These are phyloP conservation scores for Sylvilagus floridanus DNA, from an alignment of 2,797 vertebrate species.

Conservation along the genomic window DNA sequence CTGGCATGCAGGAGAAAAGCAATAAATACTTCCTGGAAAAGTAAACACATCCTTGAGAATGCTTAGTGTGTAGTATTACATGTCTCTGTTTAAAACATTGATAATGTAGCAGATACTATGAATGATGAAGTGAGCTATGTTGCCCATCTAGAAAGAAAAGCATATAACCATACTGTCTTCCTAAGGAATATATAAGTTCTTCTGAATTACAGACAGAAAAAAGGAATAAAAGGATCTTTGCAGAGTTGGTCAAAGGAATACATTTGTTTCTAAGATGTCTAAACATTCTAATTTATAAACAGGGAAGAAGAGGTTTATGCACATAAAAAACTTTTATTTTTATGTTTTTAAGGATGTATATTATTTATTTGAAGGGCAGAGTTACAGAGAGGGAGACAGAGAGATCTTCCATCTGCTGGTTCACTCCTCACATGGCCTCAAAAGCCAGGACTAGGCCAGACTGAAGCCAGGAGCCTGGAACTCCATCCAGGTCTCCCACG, in stretches of 20 bases:
- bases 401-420: no score
- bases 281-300: conserved; percentile 30
- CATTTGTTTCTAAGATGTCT: conserved; percentile 50
- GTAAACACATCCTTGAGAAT: neutral
- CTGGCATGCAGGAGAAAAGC: neutral
- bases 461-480: no score
- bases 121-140: conserved; percentile 11
- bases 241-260: conserved; percentile 33
- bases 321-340: neutral
- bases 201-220: conserved; percentile 19
- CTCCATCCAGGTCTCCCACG: no score
- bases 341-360: no score
- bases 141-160: neutral
- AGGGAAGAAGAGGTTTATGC: neutral
- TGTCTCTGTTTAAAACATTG: neutral
- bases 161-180: neutral
- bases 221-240: conserved; percentile 23
- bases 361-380: no score
- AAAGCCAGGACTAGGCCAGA: no score
- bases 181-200: neutral
- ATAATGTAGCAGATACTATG: conserved; percentile 10
- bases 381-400: no score
- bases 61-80: neutral
- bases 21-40: conserved; percentile 29
- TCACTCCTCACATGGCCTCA: no score